These are phyloP conservation scores for Strigamia maritima DNA, from an alignment of 2,888 invertebrate genomes.

Conservation along the genomic window DNA sequence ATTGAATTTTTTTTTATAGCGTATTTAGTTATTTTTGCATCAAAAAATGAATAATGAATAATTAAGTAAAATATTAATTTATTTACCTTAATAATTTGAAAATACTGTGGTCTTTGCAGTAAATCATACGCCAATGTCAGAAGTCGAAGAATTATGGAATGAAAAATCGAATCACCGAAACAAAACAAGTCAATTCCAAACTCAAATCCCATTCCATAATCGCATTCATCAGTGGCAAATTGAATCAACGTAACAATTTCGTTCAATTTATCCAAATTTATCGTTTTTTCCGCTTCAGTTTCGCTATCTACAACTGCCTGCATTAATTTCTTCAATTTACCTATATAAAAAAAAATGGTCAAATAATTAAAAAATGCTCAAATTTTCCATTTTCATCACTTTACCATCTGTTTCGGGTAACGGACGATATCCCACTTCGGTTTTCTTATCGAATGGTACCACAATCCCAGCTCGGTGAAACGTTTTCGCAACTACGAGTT, in stretches of 20 bases:
- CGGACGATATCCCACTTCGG: constrained; percentile 77
- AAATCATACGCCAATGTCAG: constrained; percentile 73
- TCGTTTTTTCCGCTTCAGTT: constrained; percentile 61
- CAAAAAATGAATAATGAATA: too few species aligned
- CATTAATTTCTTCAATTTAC: constrained; percentile 66
- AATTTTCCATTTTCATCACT: constrained; percentile 41
- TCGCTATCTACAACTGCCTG: constrained; percentile 58
- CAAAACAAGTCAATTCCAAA: constrained; percentile 80
- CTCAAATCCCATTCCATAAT: constrained; percentile 90
- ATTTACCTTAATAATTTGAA: constrained; percentile 64
- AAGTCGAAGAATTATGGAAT: constrained; percentile 63
- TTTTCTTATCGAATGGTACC: constrained; percentile 77
- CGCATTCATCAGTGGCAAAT: constrained; percentile 90
- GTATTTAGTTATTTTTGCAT: too few species aligned
- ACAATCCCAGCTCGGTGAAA: constrained; percentile 78
- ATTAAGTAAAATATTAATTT: not conserved
- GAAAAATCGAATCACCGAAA: constrained; percentile 67
- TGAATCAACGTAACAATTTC: constrained; percentile 77
- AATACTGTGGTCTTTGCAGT: constrained; percentile 68
- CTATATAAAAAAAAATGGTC: constrained; percentile 51
- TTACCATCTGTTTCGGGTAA: constrained; percentile 66
- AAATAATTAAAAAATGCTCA: not conserved
- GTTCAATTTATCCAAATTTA: constrained; percentile 67
- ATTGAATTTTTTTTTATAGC: too few species aligned
- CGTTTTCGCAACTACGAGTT: constrained; percentile 65